These are phyloP conservation scores for Hipparchia sbordonii DNA, from an alignment of 2,888 invertebrate genomes.

Conservation along the genomic window DNA sequence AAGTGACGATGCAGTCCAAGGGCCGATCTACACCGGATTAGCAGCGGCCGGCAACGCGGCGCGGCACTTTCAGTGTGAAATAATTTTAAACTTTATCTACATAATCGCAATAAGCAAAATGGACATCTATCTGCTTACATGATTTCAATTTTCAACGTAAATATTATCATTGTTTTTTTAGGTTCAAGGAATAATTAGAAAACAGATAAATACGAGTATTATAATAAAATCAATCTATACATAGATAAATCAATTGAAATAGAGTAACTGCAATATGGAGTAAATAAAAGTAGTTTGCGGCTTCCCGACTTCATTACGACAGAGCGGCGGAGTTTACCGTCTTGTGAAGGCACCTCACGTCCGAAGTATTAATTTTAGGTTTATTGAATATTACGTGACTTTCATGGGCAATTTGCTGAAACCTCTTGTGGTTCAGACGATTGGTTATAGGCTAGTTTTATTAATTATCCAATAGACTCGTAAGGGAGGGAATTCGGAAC, in stretches of 20 bases:
- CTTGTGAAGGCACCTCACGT: constrained; percentile 64
- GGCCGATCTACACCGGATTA: too few relatives aligned
- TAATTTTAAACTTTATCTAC: too few relatives aligned
- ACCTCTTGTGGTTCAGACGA: constrained; percentile 49
- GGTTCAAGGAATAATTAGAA: too few relatives aligned
- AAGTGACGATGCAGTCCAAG: too few relatives aligned
- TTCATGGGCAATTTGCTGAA: constrained; percentile 63
- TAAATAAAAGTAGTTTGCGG: constrained; percentile 31
- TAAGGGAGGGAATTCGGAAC: not conserved
- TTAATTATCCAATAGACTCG: constrained; percentile 7
- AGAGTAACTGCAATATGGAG: constrained; percentile 16
- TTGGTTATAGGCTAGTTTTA: constrained; percentile 19
- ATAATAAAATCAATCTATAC: not conserved
- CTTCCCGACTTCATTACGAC: constrained; percentile 57
- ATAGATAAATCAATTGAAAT: not conserved
- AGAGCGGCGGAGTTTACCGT: constrained; percentile 58
- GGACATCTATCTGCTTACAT: too few relatives aligned
- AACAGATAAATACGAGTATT: too few relatives aligned
- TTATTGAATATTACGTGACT: constrained; percentile 79
- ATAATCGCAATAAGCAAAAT: too few relatives aligned
- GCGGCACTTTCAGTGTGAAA: too few relatives aligned
- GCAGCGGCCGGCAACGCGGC: too few relatives aligned
- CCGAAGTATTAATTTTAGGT: constrained; percentile 74
- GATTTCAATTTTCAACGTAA: too few relatives aligned
- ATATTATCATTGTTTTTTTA: too few relatives aligned